Base-by-base conservation (phyloP, 2,888 invertebrate species). In the Leptopterna dolabrata region DNA sequence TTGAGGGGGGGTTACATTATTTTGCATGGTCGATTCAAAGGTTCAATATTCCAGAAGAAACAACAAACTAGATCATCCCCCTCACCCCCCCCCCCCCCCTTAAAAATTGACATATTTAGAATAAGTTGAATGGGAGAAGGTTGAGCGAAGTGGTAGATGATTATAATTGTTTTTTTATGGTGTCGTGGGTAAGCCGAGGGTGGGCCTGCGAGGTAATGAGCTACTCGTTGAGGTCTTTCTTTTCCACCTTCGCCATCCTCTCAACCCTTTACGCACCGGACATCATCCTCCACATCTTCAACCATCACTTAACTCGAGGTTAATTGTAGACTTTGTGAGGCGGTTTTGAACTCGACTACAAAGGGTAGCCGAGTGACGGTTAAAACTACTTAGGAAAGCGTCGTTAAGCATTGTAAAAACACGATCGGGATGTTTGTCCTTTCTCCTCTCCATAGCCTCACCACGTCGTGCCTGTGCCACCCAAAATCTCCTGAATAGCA, bases 341-440 rank as follows among this genome's bases (percentile, higher is more conserved):
- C 63, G 63, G 63, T 24, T 24, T 19, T 63, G 24, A 19, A 24
- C 63, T 11, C 47, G 1, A 2, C 24, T 24, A 63, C 63, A 63
- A 63, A 63, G 27, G 63, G 63, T 13, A 11, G 24, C 24, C 63
- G 24, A 19, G 6, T 24, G 63, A 63, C 63, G 63, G 63, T 63
- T 63, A 63, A n/a, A 27, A 63, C 63, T 63, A 63, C 63, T 63
- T 63, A 63, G 24, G 63, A 27, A 63, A 63, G 24, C 24, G 24
- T 63, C 63, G 63, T 63, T 63, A 63, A 63, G 63, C 24, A 63
- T 63, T 63, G 63, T 63, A 63, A 63, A 63, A 63, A 63, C 63
- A 19, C 63, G 11, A 63, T 63, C 16, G 6, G n/a, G n/a, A n/a
- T 63, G 24, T 0, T 6, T 63, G 24, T 24, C 24, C 2, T 7